A percentile compares a stretch with the other conserved stretches of the same genome.
These are phyloP conservation scores for Acrossocheilus fasciatus DNA, from an alignment of 2,797 vertebrate genomes.

Conservation along the genomic window DNA sequence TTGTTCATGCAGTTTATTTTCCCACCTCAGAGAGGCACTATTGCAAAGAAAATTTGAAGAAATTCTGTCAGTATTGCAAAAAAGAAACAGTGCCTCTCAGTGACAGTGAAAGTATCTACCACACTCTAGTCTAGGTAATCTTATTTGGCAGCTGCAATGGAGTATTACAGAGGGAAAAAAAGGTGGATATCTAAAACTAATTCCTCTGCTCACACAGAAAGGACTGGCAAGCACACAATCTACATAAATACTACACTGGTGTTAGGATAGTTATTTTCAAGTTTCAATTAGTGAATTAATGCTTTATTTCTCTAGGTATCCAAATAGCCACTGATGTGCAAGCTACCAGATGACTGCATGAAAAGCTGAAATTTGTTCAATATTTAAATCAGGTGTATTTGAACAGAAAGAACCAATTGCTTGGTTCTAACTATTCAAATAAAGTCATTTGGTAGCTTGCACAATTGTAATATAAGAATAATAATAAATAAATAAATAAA, in stretches of 20 bases:
- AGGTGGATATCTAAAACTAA: not conserved
- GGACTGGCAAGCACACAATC: not conserved
- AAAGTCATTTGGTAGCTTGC: not conserved
- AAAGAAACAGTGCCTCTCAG: not conserved
- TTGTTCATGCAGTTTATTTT: slow-evolving; percentile 23
- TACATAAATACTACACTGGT: not conserved
- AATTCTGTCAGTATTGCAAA: not conserved
- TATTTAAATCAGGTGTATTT: not conserved
- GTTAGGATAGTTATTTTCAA: not conserved
- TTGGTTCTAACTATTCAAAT: not conserved
- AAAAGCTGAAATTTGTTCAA: not conserved
- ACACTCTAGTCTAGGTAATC: not conserved
- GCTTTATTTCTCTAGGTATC: not conserved
- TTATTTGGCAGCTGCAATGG: not conserved
- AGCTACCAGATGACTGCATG: not conserved
- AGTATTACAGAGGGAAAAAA: not conserved
- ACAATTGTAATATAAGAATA: not conserved
- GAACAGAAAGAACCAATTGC: not conserved
- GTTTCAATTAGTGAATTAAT: not conserved
- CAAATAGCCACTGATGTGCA: not conserved
- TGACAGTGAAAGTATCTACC: not conserved
- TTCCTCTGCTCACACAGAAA: not conserved
- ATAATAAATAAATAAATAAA: not conserved
- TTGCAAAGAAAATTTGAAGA: slow-evolving; percentile 12
- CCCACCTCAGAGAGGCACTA: slow-evolving; percentile 54